These are phyloP conservation scores for Poeciliopsis infans DNA, from an alignment of 2,797 vertebrate species.

Conservation along the genomic window DNA sequence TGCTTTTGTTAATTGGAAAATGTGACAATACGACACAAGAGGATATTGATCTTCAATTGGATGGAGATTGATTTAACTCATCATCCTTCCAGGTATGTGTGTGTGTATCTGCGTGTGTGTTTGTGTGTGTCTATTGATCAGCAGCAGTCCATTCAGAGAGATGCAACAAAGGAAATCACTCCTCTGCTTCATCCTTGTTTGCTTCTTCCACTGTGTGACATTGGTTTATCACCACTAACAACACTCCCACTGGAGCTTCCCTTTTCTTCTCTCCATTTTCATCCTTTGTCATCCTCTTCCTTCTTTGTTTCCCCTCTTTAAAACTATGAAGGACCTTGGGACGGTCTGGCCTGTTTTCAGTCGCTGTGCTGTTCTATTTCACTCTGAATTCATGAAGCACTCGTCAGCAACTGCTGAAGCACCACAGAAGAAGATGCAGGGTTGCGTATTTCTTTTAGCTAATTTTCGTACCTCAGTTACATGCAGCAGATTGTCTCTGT, in stretches of 20 bases:
- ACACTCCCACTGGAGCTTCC: constrained; percentile 14
- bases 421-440: constrained; percentile 48
- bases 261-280: constrained; percentile 19
- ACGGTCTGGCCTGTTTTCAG: constrained; percentile 24
- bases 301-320: constrained; percentile 24
- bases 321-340: constrained; percentile 58
- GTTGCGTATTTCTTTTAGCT: constrained; percentile 19
- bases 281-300: constrained; percentile 19
- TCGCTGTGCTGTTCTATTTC: constrained; percentile 46
- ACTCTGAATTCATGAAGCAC: constrained; percentile 38
- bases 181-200: constrained; percentile 43
- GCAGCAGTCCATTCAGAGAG: constrained; percentile 56
- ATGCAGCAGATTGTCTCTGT: not conserved
- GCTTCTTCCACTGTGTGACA: constrained; percentile 41
- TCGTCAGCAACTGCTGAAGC: constrained; percentile 47
- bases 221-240: constrained; percentile 20
- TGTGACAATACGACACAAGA: constrained; percentile 77
- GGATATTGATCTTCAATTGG: constrained; percentile 79
- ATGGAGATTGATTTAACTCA: constrained; percentile 65
- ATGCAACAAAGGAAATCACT: constrained; percentile 42
- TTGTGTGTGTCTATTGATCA: constrained; percentile 62
- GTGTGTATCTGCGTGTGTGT: constrained; percentile 32
- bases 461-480: not conserved
- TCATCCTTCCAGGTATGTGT: constrained; percentile 64
- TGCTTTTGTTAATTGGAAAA: constrained; percentile 78